Evolutionary conservation across 2,113 vertebrate genomes (phyloP).

Genomic region (Strix uralensis): DNA sequence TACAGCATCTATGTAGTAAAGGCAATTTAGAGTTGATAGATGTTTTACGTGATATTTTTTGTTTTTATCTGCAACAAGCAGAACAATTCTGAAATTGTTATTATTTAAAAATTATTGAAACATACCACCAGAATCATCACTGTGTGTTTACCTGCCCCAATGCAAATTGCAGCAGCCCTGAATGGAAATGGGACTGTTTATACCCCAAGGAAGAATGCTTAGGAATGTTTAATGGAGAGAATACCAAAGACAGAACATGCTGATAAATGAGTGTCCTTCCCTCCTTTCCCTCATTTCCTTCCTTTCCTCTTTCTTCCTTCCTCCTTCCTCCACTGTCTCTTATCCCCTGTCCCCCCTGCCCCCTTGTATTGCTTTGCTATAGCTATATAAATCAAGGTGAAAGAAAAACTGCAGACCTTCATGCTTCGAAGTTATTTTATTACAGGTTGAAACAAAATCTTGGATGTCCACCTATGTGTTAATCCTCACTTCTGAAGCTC

Average conservation of each 20-base stretch:
- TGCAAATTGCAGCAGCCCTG: neutral
- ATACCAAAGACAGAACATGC: neutral
- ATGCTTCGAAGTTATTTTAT: neutral
- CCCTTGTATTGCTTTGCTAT: neutral
- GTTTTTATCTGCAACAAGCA: neutral
- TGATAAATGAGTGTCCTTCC: neutral
- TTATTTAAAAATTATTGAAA: neutral
- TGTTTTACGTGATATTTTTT: neutral
- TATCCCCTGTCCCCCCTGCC: neutral
- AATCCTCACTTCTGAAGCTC: neutral
- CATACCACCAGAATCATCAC: neutral
- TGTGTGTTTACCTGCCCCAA: neutral
- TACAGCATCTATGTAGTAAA: neutral
- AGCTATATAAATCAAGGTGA: neutral
- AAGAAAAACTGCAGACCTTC: neutral
- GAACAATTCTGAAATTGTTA: neutral
- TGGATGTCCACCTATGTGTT: neutral
- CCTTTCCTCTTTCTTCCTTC: neutral
- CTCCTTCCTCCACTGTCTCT: neutral
- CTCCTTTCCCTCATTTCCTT: neutral
- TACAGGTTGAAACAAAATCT: slow-evolving; percentile 1
- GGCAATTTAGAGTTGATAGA: neutral
- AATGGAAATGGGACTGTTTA: neutral
- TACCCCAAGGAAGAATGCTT: neutral
- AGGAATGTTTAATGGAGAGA: neutral